Base-by-base conservation (phyloP, 2,888 invertebrate genomes). In the Oscheius myriophilus region DNA sequence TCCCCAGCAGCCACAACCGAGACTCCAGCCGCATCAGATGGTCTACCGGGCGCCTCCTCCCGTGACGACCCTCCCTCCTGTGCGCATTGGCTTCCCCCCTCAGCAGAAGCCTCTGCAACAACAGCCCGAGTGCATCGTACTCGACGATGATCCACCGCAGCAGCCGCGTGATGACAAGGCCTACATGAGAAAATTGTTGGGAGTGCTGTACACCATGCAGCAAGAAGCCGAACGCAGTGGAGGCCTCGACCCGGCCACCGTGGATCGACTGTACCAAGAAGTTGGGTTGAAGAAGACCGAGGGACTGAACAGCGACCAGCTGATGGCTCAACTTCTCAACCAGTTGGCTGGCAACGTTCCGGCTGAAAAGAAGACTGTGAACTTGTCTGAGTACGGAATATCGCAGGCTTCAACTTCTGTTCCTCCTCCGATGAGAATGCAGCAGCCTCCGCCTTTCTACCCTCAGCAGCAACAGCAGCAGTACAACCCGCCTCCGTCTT, bases 201-300 rank as follows among this genome's bases (percentile, higher is more conserved):
- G 61, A 12, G 11, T 61, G 26, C 43, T 61, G 33, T 33, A 11
- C 26, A 61, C 33, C 45, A 61, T 61, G 61, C 61, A 61, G 46
- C 26, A 49, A 12, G 61, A 61, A 11, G 33, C 25, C 46, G 51
- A 61, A 49, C 45, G 16, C 21, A 26, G 12, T 3, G 61, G 61
- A 16, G 16, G 33, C 3, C 12, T 61, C 1, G 61, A 61, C 46
- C 26, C 45, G 1, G 33, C 23, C 41, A n/a, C 18, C 3, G 16
- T 61, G 14, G 18, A 46, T 12, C 49, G 46, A 18, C 18, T 61
- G n/a, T 45, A 21, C 14, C 23, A n/a, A 14, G 61, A 61, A 21
- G 25, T 61, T 16, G 49, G 63, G 23, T 21, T 63, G n/a, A 52
- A 63, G 16, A 23, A 26, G 33, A 23, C 25, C 1, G 51, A 61